Evolutionary conservation across 2,888 invertebrate genomes (phyloP).

Genomic region (Chrysodeixis includens): DNA sequence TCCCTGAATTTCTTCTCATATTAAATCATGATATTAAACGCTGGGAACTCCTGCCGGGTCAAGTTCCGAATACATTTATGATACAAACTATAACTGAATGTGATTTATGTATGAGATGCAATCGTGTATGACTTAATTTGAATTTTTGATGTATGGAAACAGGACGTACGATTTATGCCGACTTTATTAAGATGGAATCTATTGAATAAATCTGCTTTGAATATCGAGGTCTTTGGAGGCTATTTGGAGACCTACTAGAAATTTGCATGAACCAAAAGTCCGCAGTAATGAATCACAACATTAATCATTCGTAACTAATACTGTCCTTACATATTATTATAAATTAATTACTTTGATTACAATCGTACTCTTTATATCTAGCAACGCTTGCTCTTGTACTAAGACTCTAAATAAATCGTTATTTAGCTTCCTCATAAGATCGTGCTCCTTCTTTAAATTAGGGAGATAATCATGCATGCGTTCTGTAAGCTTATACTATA

Average conservation of each 20-base stretch:
- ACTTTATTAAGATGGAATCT: constrained; percentile 41
- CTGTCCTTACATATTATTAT: no score
- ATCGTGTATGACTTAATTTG: constrained; percentile 24
- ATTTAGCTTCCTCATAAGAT: no score
- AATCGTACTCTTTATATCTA: no score
- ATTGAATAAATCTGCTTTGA: constrained; percentile 34
- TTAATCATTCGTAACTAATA: no score
- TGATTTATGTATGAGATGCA: constrained; percentile 36
- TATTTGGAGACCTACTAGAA: constrained; percentile 2
- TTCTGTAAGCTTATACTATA: no score
- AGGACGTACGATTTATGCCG: constrained; percentile 24
- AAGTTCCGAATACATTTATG: neutral
- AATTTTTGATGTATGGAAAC: constrained; percentile 44
- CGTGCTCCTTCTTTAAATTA: no score
- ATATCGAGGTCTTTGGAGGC: neutral
- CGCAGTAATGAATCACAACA: no score
- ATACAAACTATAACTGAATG: constrained; percentile 12
- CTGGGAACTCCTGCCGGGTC: neutral
- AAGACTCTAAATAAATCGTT: no score
- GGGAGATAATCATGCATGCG: no score
- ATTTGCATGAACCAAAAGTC: neutral
- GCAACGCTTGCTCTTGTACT: no score
- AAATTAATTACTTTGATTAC: no score
- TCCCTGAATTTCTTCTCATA: neutral
- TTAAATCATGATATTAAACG: neutral